Evolutionary conservation across 2,113 vertebrate genomes (phyloP).

Genomic region (Sinocyclocheilus anshuiensis): DNA sequence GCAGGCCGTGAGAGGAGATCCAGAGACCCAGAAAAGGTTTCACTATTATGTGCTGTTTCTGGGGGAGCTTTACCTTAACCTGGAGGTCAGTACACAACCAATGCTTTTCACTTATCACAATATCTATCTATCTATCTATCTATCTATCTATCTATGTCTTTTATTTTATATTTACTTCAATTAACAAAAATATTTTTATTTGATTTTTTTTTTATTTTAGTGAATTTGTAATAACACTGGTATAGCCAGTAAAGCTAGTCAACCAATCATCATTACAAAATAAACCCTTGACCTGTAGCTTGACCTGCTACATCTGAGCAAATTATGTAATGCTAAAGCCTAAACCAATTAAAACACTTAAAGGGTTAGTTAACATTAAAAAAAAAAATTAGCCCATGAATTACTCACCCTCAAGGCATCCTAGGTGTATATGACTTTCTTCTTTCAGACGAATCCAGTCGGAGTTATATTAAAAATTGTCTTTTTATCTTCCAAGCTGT

Average conservation of each 20-base stretch:
- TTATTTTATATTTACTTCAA: not conserved
- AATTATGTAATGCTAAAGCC: not conserved
- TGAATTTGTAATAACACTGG: no score
- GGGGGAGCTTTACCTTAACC: constrained; percentile 92
- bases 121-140: no score
- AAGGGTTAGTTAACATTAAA: no score
- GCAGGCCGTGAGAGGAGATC: constrained; percentile 80
- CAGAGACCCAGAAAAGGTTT: constrained; percentile 82
- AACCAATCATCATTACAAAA: not conserved
- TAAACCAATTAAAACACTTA: not conserved
- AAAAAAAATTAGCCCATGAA: no score
- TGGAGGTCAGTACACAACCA: constrained; percentile 81
- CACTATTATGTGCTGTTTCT: constrained; percentile 93
- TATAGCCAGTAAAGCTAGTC: no score
- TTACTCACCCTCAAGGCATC: no score
- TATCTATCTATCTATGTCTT: no score
- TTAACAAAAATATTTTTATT: not conserved
- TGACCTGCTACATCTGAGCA: not conserved
- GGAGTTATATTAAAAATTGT: no score
- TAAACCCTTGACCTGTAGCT: not conserved
- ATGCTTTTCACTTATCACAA: not conserved
- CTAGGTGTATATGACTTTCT: no score
- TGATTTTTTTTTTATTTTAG: no score
- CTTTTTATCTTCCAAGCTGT: no score
- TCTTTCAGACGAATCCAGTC: no score